Base-by-base conservation (phyloP, 1,140 invertebrate species). In the Nasonia vitripennis region DNA sequence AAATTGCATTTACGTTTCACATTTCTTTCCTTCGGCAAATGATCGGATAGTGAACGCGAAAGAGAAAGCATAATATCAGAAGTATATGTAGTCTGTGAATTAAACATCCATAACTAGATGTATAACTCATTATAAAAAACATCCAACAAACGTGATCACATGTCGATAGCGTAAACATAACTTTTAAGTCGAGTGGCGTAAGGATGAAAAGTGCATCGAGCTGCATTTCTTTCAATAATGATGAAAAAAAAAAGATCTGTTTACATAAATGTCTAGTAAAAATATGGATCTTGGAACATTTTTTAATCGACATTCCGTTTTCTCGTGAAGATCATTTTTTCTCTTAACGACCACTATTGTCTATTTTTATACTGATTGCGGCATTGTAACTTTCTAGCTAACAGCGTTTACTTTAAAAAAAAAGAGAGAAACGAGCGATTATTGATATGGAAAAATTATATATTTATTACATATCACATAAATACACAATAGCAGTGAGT, bases 311-410 rank as follows among this genome's bases (percentile, higher is more conserved):
- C 71, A 83, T 83, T 83, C 51, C 81, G 75, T 62, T 20, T 77
- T 34, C 71, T 82, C 71, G 37, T 77, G 51, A 67, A 34, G 67
- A 75, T 83, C 7, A 83, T 62, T 83, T 75, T n/a, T 37, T 75
- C 23, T 67, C 12, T 23, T 55, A 45, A 77, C 55, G 9, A 77
- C 51, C 73, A 77, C 51, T 82, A 77, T 77, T 31, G 7, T 75
- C 7, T 83, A 83, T 81, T 83, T 83, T 83, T 83, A 77, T 77
- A 83, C 73, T 41, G n/a, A 77, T 74, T 77, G n/a, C 34, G 73
- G 48, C 51, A 75, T 27, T 62, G 41, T 77, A 67, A 75, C 31
- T 77, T 77, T 75, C 55, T 34, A 77, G 17, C 9, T 74, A 67
- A 62, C 23, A 34, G 34, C 41, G 20, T 48, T 12, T 0, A 74